Conservation (phyloP, 2,113 vertebrate species). For the Tachysurus fulvidraco region DNA sequence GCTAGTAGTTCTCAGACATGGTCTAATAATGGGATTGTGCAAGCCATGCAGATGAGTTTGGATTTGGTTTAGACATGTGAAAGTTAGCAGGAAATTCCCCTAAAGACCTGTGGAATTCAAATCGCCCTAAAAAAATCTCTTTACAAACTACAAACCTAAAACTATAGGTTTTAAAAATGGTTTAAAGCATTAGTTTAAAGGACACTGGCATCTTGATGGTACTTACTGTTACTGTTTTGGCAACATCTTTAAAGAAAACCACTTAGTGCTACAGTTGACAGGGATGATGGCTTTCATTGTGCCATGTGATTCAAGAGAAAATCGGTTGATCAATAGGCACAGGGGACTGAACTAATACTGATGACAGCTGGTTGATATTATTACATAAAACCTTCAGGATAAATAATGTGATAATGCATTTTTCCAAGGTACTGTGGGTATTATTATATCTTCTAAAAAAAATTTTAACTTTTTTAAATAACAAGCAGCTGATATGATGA, state of each 20-base stretch:
- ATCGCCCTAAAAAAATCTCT: background rate
- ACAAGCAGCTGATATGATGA: background rate
- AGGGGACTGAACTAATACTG: background rate
- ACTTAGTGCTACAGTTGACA: background rate
- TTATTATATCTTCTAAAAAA: background rate
- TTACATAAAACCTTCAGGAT: background rate
- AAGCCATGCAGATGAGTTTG: background rate
- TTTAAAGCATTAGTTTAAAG: background rate
- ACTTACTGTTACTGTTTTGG: background rate
- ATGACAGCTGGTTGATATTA: background rate
- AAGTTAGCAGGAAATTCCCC: background rate
- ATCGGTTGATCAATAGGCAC: background rate
- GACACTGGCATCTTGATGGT: background rate
- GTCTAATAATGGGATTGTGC: background rate
- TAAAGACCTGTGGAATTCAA: background rate
- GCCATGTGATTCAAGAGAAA: background rate
- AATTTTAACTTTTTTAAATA: background rate
- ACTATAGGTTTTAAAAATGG: background rate
- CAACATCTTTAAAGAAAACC: background rate
- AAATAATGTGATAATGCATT: background rate
- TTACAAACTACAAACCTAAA: background rate
- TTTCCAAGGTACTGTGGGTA: background rate
- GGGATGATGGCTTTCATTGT: background rate
- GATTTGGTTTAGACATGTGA: background rate
- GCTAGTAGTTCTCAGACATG: background rate